Percentiles rank a stretch among this genome's conserved stretches.
Conservation (phyloP, 2,888 invertebrate genomes). For the Crematogaster levior region DNA sequence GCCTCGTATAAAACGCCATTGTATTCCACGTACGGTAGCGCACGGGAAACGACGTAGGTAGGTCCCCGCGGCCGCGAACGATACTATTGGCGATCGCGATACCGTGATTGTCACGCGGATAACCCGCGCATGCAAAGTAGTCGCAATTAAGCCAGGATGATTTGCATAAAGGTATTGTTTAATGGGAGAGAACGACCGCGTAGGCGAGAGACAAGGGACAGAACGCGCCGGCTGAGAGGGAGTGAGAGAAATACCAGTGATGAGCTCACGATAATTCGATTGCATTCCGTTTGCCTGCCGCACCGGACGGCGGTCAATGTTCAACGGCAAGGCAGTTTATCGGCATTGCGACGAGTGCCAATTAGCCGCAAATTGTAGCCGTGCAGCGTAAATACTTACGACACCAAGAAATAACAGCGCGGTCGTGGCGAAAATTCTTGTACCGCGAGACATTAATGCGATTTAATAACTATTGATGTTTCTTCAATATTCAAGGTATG, state of each 20-base stretch:
- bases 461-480: neutral
- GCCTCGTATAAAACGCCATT: slow-evolving; percentile 27
- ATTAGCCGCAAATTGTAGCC: slow-evolving; percentile 30
- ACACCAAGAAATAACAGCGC: neutral
- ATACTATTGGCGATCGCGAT: slow-evolving; percentile 64
- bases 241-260: slow-evolving; percentile 64
- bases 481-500: too few species aligned
- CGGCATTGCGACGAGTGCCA: slow-evolving; percentile 25
- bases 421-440: neutral
- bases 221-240: slow-evolving; percentile 22
- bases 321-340: slow-evolving; percentile 39
- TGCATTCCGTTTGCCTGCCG: slow-evolving; percentile 67
- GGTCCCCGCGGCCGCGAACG: slow-evolving; percentile 58
- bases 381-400: neutral
- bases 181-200: slow-evolving; percentile 64
- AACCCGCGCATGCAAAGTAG: slow-evolving; percentile 76
- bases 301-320: slow-evolving; percentile 48
- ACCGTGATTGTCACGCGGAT: slow-evolving; percentile 74
- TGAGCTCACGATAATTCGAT: slow-evolving; percentile 73
- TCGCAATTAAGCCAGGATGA: slow-evolving; percentile 74
- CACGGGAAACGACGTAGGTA: slow-evolving; percentile 58
- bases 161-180: slow-evolving; percentile 77
- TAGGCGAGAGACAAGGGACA: slow-evolving; percentile 48
- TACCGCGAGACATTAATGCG: neutral
- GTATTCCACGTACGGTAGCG: slow-evolving; percentile 27